phyloP scores from a whole-genome alignment of 2,888 invertebrate genomes.

The Ceramica pisi region DNA sequence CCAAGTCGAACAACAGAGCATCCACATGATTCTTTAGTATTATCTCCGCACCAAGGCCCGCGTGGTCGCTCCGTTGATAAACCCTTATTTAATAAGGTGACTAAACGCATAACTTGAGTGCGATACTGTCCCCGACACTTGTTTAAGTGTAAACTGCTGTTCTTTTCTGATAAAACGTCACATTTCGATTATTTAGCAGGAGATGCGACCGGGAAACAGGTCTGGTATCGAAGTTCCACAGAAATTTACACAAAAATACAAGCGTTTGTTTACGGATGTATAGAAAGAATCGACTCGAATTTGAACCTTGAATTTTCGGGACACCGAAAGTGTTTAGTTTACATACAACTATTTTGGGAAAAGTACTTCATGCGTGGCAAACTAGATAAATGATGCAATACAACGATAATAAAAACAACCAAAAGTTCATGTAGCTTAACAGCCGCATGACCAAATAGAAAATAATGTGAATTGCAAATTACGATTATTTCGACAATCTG shows the following conservation, averaged over 20 bases:
- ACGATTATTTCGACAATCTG: conserved; percentile 62
- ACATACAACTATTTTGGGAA: too few species aligned
- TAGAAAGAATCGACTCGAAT: conserved; percentile 23
- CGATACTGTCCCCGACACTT: conserved; percentile 85
- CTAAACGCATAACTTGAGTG: conserved; percentile 84
- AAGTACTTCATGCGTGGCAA: conserved; percentile 14
- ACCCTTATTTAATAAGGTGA: conserved; percentile 86
- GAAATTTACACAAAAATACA: conserved; percentile 69
- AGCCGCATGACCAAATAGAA: conserved; percentile 40
- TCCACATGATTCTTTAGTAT: conserved; percentile 69
- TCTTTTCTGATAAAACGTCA: conserved; percentile 87
- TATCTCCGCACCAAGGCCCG: conserved; percentile 49
- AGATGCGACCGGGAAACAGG: conserved; percentile 72
- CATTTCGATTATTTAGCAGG: conserved; percentile 88
- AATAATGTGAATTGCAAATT: conserved; percentile 62
- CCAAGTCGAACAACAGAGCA: conserved; percentile 22
- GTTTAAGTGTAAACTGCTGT: conserved; percentile 90
- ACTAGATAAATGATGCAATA: conserved; percentile 50
- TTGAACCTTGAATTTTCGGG: conserved; percentile 47
- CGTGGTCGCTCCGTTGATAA: conserved; percentile 78
- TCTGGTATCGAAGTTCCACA: conserved; percentile 74
- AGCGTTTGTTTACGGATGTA: conserved; percentile 43
- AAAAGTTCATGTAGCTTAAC: conserved; percentile 64
- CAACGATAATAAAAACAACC: conserved; percentile 61
- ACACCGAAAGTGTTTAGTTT: too few species aligned